Base-by-base conservation (phyloP, 2,113 vertebrate genomes). In the Paedocypris sp. region DNA sequence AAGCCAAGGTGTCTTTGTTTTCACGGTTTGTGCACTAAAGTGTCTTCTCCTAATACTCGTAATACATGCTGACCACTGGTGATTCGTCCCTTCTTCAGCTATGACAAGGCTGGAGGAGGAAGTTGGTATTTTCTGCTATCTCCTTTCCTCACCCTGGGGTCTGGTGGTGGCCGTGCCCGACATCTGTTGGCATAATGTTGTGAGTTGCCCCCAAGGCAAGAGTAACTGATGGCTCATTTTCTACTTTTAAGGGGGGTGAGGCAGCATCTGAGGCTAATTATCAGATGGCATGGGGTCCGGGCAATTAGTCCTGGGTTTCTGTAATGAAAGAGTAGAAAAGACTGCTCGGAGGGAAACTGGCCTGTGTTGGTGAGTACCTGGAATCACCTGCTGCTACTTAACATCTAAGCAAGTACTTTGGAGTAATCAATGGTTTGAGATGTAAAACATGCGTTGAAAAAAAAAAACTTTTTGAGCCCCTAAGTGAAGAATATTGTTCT, bases 141-240 rank as follows among this genome's bases (percentile, higher is more conserved):
- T 67, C 45, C 54, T 28, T 12, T 41, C 6, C 20, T 54, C 57
- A 59, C 60, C 62, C 33, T 32, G 31, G 64, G 39, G 50, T 29
- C 46, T 62, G 59, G 60, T 69, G 66, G 67, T 69, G 54, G 62
- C 51, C 47, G n/a, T 59, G 59, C 63, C 58, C 67, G 68, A 64
- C 74, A 76, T 71, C 71, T 76, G 71, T 76, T 76, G 63, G 68
- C 62, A 76, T 76, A 67, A 71, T 71, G 56, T 68, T 69, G 66
- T 59, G 43, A 60, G 46, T 31, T 64, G 66, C 68, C 63, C 71
- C 61, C 25, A 49, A 76, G 68, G 65, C 71, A 67, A 58, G 66
- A 67, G 52, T 62, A 73, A 73, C 62, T 61, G 65, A 69, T 73
- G 54, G 56, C 60, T 61, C 62, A 28, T 60, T 69, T 69, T 48